These are phyloP conservation scores for Calidris pugnax DNA, from an alignment of 2,113 vertebrate species.

Conservation along the genomic window DNA sequence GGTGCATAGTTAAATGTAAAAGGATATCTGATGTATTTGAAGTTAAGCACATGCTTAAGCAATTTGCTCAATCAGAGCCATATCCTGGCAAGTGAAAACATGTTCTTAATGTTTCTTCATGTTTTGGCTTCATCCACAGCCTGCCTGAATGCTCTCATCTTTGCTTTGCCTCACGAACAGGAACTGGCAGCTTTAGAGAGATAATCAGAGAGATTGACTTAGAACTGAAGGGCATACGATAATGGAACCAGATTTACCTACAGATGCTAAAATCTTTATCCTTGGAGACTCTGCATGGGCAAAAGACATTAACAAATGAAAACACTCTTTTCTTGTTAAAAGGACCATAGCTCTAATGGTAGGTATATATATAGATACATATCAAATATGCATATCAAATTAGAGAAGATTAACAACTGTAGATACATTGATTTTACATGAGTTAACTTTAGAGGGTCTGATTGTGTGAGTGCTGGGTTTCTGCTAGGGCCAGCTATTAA, in stretches of 20 bases:
- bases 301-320: slow-evolving; percentile 6
- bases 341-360: background rate
- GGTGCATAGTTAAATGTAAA: background rate
- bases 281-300: background rate
- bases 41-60: slow-evolving; percentile 47
- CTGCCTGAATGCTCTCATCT: slow-evolving; percentile 13
- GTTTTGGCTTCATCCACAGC: background rate
- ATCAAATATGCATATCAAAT: background rate
- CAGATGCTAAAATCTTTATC: slow-evolving; percentile 47
- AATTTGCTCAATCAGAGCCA: slow-evolving; percentile 1
- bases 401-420: background rate
- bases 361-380: background rate
- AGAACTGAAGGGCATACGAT: slow-evolving; percentile 43
- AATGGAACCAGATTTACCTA: slow-evolving; percentile 48
- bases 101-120: background rate
- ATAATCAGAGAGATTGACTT: slow-evolving; percentile 50
- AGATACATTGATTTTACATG: background rate
- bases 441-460: background rate
- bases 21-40: background rate
- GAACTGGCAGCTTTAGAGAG: slow-evolving; percentile 35
- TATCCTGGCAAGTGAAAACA: background rate
- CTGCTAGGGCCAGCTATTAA: background rate
- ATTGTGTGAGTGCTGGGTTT: background rate
- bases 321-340: background rate
- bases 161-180: slow-evolving; percentile 19